phyloP scores from a whole-genome alignment of 2,113 vertebrate genomes.

The Phylloscopus trochiloides region DNA sequence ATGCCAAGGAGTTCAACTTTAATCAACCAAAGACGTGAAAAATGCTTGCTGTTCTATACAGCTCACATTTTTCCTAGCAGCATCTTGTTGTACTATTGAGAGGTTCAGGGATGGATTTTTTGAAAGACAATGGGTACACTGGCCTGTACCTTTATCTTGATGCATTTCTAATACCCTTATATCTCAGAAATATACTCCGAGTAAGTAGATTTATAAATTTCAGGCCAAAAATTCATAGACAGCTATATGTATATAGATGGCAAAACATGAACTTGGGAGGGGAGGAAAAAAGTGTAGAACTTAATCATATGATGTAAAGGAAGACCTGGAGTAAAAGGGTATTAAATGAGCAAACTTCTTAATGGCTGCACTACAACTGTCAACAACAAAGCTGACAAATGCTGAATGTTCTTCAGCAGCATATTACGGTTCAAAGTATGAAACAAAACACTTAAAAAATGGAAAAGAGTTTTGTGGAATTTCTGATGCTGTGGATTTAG shows the following conservation, averaged over 20 bases:
- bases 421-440: neutral
- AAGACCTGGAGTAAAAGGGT: neutral
- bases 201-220: neutral
- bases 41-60: neutral
- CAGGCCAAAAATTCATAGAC: neutral
- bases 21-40: neutral
- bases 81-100: neutral
- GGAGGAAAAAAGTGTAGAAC: accelerated
- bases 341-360: neutral
- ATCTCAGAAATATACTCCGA: neutral
- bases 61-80: neutral
- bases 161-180: neutral
- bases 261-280: neutral
- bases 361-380: neutral
- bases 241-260: neutral
- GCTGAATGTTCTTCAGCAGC: neutral
- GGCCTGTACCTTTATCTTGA: neutral
- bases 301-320: neutral
- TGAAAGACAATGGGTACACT: neutral
- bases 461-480: neutral
- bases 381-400: neutral
- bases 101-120: neutral
- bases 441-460: neutral
- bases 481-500: neutral
- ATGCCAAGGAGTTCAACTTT: neutral